These are phyloP conservation scores for Neodiprion fabricii DNA, from an alignment of 1,140 invertebrate genomes.

Conservation along the genomic window DNA sequence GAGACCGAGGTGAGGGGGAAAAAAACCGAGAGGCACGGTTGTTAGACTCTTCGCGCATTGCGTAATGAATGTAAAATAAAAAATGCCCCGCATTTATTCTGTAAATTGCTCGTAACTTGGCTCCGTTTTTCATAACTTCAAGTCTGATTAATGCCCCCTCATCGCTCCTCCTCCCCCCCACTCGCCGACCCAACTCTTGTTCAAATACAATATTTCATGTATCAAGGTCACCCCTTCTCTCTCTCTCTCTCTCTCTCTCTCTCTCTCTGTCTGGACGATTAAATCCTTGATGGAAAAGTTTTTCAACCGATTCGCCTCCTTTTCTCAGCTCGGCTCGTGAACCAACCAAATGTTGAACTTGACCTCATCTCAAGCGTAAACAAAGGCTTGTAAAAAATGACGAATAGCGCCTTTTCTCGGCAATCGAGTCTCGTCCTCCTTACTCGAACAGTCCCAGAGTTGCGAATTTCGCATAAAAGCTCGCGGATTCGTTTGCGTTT, in stretches of 20 bases:
- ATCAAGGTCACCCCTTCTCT: neutral
- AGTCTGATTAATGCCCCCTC: constrained; percentile 15
- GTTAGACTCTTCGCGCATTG: constrained; percentile 2
- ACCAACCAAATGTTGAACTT: too few species aligned
- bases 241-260: too few species aligned
- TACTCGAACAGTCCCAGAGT: neutral
- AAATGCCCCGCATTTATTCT: constrained; percentile 12
- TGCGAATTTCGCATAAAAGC: neutral
- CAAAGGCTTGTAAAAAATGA: neutral
- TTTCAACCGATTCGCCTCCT: too few species aligned
- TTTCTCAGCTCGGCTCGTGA: too few species aligned
- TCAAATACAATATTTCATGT: neutral
- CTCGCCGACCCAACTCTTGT: neutral
- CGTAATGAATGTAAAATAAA: constrained; percentile 17
- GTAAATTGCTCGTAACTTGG: constrained; percentile 16
- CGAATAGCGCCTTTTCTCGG: neutral
- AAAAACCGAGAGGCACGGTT: neutral
- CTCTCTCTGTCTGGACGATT: too few species aligned
- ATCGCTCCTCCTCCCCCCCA: neutral
- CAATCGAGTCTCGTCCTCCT: neutral
- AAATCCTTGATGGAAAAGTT: too few species aligned
- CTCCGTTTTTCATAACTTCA: constrained; percentile 17
- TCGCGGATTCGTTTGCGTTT: neutral
- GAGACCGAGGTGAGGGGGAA: too few species aligned
- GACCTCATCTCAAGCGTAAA: too few species aligned